phyloP scores from a whole-genome alignment of 2,888 invertebrate species.

The Acrobasis consociella region DNA sequence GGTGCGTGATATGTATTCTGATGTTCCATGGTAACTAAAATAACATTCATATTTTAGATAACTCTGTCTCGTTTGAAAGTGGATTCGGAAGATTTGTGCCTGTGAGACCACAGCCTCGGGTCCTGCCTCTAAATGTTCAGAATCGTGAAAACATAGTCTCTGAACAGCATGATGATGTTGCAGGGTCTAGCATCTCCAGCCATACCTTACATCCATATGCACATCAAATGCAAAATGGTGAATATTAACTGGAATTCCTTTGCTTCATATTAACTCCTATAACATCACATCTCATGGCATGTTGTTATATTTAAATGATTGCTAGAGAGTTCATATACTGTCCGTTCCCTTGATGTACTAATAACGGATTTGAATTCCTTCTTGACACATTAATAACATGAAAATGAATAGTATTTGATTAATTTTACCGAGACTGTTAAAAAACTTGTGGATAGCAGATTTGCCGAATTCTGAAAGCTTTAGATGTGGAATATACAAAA shows the following conservation, averaged over 20 bases:
- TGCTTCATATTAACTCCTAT: neutral
- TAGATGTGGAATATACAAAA: no score
- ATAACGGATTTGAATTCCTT: no score
- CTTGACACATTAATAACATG: no score
- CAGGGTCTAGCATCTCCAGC: conserved; percentile 59
- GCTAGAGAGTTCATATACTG: no score
- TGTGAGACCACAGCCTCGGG: conserved; percentile 76
- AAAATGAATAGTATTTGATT: no score
- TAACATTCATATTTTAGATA: conserved; percentile 55
- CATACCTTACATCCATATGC: conserved; percentile 72
- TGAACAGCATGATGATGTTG: conserved; percentile 69
- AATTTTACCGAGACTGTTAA: no score
- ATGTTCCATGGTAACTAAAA: neutral
- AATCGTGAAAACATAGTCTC: conserved; percentile 64
- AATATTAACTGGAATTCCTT: conserved; percentile 16
- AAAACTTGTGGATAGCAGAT: no score
- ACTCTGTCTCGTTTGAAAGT: conserved; percentile 72
- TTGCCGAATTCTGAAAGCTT: no score
- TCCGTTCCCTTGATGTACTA: no score
- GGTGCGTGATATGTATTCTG: neutral
- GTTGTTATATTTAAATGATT: neutral
- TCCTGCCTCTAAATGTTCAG: conserved; percentile 69
- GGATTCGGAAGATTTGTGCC: conserved; percentile 79
- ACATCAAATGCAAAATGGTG: conserved; percentile 78
- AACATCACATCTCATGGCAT: neutral